Evolutionary conservation across 2,797 vertebrate genomes (phyloP).

Genomic region (Muscicapa comitata): DNA sequence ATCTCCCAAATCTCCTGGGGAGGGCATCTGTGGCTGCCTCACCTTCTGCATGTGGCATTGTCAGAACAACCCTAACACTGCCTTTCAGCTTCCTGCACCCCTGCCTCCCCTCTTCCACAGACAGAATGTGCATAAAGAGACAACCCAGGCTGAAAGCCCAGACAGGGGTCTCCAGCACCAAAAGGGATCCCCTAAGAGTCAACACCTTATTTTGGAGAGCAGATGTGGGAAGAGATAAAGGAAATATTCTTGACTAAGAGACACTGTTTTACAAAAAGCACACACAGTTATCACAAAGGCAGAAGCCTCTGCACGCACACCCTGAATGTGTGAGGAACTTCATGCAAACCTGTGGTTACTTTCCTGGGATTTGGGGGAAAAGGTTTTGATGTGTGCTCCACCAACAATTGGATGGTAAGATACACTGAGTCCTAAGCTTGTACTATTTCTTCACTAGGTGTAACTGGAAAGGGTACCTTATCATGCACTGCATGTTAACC

Average conservation of each 20-base stretch:
- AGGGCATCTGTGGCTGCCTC: fast-evolving
- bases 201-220: background rate
- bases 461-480: background rate
- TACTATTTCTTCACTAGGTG: background rate
- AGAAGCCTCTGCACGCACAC: too few species aligned
- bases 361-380: fast-evolving
- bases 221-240: too few species aligned
- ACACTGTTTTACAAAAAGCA: background rate
- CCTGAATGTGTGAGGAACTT: fast-evolving
- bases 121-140: too few species aligned
- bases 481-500: background rate
- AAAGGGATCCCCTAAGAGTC: too few species aligned
- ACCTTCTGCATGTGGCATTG: background rate
- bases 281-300: too few species aligned
- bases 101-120: background rate
- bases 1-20: background rate
- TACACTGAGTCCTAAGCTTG: background rate
- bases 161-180: background rate
- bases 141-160: too few species aligned
- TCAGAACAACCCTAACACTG: fast-evolving
- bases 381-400: too few species aligned
- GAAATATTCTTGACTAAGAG: background rate
- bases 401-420: too few species aligned
- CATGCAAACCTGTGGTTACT: too few species aligned
- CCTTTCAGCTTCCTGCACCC: background rate